These are phyloP conservation scores for Apostichopus leukothele DNA, from an alignment of 53 echinoderm and acorn worm species.

Conservation along the genomic window DNA sequence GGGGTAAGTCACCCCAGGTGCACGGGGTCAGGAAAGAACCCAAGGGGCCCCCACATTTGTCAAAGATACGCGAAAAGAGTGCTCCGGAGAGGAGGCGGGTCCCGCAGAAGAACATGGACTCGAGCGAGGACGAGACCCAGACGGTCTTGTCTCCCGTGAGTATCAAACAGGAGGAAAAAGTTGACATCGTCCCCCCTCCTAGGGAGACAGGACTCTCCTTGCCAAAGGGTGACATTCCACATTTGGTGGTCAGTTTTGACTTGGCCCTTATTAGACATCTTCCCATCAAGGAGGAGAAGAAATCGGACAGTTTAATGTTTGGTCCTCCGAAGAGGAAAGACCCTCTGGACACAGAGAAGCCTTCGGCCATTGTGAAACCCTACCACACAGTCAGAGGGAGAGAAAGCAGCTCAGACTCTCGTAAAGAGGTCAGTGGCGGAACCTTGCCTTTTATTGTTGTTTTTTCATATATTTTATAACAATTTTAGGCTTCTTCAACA, in stretches of 20 bases:
- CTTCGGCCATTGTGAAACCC: slow-evolving; percentile 48
- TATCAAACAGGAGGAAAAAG: slow-evolving; percentile 41
- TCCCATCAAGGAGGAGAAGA: slow-evolving; percentile 32
- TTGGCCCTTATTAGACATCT: slow-evolving; percentile 34
- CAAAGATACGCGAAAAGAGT: slow-evolving; percentile 19
- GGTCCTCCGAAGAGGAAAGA: slow-evolving; percentile 44
- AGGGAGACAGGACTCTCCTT: slow-evolving; percentile 24
- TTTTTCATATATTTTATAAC: no score
- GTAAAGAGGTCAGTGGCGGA: slow-evolving; percentile 35
- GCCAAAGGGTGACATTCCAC: slow-evolving; percentile 47
- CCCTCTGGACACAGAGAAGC: slow-evolving; percentile 44
- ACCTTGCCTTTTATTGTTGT: no score
- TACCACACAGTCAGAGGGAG: slow-evolving; percentile 32
- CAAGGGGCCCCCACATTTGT: slow-evolving; percentile 21
- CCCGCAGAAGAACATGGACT: slow-evolving; percentile 35
- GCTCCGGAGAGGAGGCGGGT: slow-evolving; percentile 25
- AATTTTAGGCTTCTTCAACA: no score
- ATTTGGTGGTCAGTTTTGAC: slow-evolving; percentile 44
- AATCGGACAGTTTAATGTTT: slow-evolving; percentile 3
- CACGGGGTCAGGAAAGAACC: slow-evolving; percentile 26
- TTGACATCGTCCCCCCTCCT: background rate
- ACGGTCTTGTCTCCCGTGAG: slow-evolving; percentile 26
- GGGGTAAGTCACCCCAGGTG: slow-evolving; percentile 38
- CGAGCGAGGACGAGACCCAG: slow-evolving; percentile 35
- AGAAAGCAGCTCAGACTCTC: slow-evolving; percentile 38